phyloP scores from a whole-genome alignment of 2,888 invertebrate genomes.

The Busseola fusca region DNA sequence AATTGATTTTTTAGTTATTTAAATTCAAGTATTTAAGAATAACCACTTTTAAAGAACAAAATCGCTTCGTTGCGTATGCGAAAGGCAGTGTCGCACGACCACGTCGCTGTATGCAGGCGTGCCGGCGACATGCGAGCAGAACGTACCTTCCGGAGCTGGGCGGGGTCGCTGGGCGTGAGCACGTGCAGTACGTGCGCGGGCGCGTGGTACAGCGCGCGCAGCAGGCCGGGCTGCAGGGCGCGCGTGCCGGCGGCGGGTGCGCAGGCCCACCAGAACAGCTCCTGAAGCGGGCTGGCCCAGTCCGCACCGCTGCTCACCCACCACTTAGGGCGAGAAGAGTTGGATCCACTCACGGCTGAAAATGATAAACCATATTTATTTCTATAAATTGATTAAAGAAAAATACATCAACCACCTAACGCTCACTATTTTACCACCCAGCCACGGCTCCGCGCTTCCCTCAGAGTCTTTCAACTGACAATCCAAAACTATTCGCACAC shows the following conservation, averaged over 20 bases:
- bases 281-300: slow-evolving; percentile 75
- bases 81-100: too few relatives aligned
- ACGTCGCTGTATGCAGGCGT: too few relatives aligned
- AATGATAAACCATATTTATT: neutral
- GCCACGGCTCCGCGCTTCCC: too few relatives aligned
- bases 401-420: neutral
- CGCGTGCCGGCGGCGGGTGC: slow-evolving; percentile 70
- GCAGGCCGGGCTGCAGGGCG: slow-evolving; percentile 73
- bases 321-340: slow-evolving; percentile 70
- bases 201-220: slow-evolving; percentile 79
- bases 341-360: slow-evolving; percentile 72
- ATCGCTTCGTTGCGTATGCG: too few relatives aligned
- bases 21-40: too few relatives aligned
- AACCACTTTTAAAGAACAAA: too few relatives aligned
- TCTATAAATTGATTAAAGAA: neutral
- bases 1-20: too few relatives aligned
- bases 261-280: slow-evolving; percentile 82
- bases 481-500: too few relatives aligned
- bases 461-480: too few relatives aligned
- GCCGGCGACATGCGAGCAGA: too few relatives aligned
- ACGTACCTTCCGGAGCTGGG: slow-evolving; percentile 74
- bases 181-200: slow-evolving; percentile 73
- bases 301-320: slow-evolving; percentile 75
- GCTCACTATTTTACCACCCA: neutral
- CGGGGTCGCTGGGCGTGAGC: slow-evolving; percentile 76